Conservation (phyloP, 64 coral and sea anemone species). For the Dendrophyllia cribrosa region DNA sequence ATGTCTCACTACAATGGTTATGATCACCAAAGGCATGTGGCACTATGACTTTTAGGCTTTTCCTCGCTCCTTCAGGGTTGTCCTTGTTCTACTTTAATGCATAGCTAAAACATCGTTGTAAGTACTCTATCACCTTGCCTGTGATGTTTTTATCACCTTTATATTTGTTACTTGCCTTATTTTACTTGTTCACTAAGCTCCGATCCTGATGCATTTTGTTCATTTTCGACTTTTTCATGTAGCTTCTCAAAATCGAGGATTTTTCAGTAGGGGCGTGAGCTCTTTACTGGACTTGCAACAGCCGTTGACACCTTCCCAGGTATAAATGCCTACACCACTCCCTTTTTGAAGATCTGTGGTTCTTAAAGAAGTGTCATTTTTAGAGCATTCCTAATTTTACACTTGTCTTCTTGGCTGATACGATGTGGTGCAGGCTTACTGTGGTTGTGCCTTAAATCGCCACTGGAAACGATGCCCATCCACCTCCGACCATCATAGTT, state of each 20-base stretch:
- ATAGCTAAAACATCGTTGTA: no score
- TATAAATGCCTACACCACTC: constrained; percentile 43
- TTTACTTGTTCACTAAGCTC: no score
- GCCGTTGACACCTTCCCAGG: constrained; percentile 51
- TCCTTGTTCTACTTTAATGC: constrained; percentile 37
- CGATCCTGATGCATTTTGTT: constrained; percentile 36
- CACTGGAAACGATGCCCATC: constrained; percentile 38
- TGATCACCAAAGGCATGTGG: constrained; percentile 73
- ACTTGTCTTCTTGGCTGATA: constrained; percentile 1
- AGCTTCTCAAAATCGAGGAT: constrained; percentile 62
- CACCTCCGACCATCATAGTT: constrained; percentile 62
- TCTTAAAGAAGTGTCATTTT: constrained; percentile 7
- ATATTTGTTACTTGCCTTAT: no score
- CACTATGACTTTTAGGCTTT: constrained; percentile 27
- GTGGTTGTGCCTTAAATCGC: constrained; percentile 54
- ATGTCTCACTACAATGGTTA: constrained; percentile 18
- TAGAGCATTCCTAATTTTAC: not conserved
- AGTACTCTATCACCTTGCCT: not conserved
- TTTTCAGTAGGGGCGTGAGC: constrained; percentile 45
- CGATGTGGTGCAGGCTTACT: constrained; percentile 49
- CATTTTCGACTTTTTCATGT: constrained; percentile 54
- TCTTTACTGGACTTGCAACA: constrained; percentile 55
- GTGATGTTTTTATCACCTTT: not conserved
- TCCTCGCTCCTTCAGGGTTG: not conserved
- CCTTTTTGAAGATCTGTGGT: constrained; percentile 77